Evolutionary conservation across 2,797 vertebrate species (phyloP), one percentile per base, ranked within the genome.

Genomic region (Danio albolineatus): DNA sequence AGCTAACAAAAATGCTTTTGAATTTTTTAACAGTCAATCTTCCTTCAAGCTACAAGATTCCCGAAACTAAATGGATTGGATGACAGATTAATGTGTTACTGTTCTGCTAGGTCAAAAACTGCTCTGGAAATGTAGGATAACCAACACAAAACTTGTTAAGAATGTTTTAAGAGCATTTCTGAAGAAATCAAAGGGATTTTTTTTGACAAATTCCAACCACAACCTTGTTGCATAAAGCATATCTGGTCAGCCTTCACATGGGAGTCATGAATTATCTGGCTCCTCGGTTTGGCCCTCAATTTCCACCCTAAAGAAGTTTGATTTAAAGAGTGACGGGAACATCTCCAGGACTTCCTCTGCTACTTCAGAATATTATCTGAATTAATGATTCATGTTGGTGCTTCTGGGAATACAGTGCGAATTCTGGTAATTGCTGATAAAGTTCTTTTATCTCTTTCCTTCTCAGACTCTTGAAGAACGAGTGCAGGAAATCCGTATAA

Each of bases 401-500:
- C 39, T 49, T 74, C 14, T 74, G 43, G 43, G 5, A 65, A 62
- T 49, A 19, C 7, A 19, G 4, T 19, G 10, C 3, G 28, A 60
- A 69, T 6, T 49, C 2, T n/a, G 14, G 7, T 36, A 44, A 56
- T 38, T 2, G 49, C 9, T 38, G 3, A 60, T 62, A 17, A 39
- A 17, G 7, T 73, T 7, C 1, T 53, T 14, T 65, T 14, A 74
- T 80, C n/a, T 28, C 14, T 8, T 57, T 59, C 1, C 64, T 14
- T 43, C 78, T 39, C 89, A 99, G 98, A 93, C 90, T 83, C 57
- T 95, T 87, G 91, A 95, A 5, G 95, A 97, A 82, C 95, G 96
- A 81, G 96, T 99, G 86, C 97, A 99, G 85, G 97, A 99, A 7
- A 94, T 98, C 71, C 91, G 96, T 10, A 93, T 99, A 88, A 92